phyloP scores from a whole-genome alignment of 1,140 invertebrate genomes.

The Pseudobourletiella spinata region DNA sequence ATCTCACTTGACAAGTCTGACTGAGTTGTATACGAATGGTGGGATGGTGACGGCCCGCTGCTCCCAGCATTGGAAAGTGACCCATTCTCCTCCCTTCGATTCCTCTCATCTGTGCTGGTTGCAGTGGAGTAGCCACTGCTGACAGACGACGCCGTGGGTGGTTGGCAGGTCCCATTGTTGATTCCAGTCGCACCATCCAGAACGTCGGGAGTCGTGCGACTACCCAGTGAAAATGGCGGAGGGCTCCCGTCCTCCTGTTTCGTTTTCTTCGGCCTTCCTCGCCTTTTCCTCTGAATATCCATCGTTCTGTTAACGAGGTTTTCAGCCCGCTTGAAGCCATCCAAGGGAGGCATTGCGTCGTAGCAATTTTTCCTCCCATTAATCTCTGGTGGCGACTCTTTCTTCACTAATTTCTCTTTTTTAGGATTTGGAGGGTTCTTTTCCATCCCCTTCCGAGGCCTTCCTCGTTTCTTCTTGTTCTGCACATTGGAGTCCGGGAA shows the following conservation, averaged over 20 bases:
- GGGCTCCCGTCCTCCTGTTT: constrained; percentile 41
- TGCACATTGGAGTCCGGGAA: constrained; percentile 23
- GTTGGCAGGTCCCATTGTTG: constrained; percentile 28
- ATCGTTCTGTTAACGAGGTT: constrained; percentile 38
- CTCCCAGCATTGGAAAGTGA: constrained; percentile 27
- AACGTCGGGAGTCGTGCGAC: constrained; percentile 20
- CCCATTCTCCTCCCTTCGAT: constrained; percentile 32
- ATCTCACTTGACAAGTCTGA: constrained; percentile 67
- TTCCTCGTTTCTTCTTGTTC: constrained; percentile 38
- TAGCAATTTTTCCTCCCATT: background rate
- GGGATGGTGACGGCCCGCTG: constrained; percentile 32
- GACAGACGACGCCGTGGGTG: constrained; percentile 35
- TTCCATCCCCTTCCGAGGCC: constrained; percentile 38
- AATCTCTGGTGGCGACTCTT: constrained; percentile 5
- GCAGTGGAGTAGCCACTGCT: constrained; percentile 35
- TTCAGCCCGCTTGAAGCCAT: background rate
- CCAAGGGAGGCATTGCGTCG: background rate
- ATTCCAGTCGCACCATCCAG: background rate
- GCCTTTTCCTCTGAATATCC: constrained; percentile 72
- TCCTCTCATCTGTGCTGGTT: constrained; percentile 35
- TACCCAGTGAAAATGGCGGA: constrained; percentile 19
- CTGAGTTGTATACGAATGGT: constrained; percentile 49
- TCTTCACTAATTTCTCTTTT: background rate
- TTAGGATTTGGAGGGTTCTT: constrained; percentile 16
- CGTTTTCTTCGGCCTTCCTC: constrained; percentile 77